phyloP scores from a whole-genome alignment of 2,888 invertebrate genomes.

The Apodemia duryi region DNA sequence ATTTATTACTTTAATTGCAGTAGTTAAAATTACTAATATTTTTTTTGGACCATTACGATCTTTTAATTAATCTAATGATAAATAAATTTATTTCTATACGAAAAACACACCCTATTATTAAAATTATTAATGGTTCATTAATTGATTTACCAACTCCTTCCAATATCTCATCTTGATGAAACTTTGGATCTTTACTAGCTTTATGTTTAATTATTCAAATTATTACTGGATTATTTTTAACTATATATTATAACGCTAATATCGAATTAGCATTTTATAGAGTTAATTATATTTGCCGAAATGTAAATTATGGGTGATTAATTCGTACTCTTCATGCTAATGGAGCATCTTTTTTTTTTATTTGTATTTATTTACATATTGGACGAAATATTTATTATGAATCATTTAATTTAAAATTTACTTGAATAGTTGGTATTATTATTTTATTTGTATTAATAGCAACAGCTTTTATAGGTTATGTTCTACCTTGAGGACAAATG shows the following conservation, averaged over 20 bases:
- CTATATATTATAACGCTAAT: conserved; percentile 84
- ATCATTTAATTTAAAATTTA: conserved; percentile 71
- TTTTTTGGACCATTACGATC: conserved; percentile 62
- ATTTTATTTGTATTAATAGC: conserved; percentile 84
- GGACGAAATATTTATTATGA: conserved; percentile 62
- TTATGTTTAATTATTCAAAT: conserved; percentile 65
- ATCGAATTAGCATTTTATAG: conserved; percentile 82
- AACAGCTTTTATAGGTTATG: conserved; percentile 88
- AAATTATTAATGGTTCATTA: conserved; percentile 80
- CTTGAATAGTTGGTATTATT: conserved; percentile 83
- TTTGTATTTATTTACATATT: conserved; percentile 75
- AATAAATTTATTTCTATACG: conserved; percentile 56
- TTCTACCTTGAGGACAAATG: conserved; percentile 85
- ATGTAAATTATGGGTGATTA: conserved; percentile 85
- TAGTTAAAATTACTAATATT: conserved; percentile 80
- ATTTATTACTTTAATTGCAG: conserved; percentile 78
- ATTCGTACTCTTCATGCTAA: conserved; percentile 84
- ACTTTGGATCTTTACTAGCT: conserved; percentile 83
- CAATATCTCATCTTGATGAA: conserved; percentile 83
- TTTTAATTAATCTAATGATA: conserved; percentile 61
- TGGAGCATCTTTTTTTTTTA: conserved; percentile 86
- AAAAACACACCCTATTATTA: conserved; percentile 66
- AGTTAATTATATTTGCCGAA: conserved; percentile 83
- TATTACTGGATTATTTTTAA: conserved; percentile 81
- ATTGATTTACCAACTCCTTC: conserved; percentile 80